Evolutionary conservation across 2,888 invertebrate species (phyloP), one percentile per base, ranked within the genome.

Genomic region (Apodemia zela): DNA sequence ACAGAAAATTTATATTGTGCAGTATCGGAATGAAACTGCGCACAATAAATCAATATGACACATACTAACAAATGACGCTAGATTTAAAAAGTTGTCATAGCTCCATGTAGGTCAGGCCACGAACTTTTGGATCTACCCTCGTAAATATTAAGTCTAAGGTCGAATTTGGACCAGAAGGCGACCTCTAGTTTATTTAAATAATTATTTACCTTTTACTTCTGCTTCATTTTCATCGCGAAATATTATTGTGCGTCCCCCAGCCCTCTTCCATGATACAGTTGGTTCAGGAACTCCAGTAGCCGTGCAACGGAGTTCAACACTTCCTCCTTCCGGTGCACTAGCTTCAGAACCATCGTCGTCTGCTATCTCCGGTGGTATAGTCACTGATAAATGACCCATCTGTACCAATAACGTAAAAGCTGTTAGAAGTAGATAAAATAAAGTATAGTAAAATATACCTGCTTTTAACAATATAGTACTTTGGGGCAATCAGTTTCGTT

Each of bases 381-480:
- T 96, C 69, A 98, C 97, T 79, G 96, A 95, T 76, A 98, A 93
- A 74, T 95, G 93, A 59, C 97, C 98, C 93, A 96, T 96, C 97
- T 97, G 33, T 5, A 21, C 35, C 10, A 35, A 35, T 35, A 11
- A 35, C 8, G 35, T 35, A 35, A 35, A 11, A 8, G 6, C 11
- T 35, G 11, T 29, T 35, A 35, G 11, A 35, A 1, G 33, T 33
- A 33, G 8, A 33, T 25, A 5, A 29, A 0, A 6, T 29, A 29
- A 0, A 29, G n/a, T n/a, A n/a, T n/a, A n/a, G n/a, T n/a, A n/a
- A n/a, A n/a, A n/a, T 29, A 29, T 29, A 29, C 7, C 4, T 29
- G 7, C 3, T 29, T 29, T 3, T 29, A 4, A 25, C 25, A 25
- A 25, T 25, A 25, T 25, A 3, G 25, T 25, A 25, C 2, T 3